Percentiles rank a stretch among this genome's conserved stretches.
phyloP scores from a whole-genome alignment of 1,140 invertebrate species.

The Brachionus paranguensis region DNA sequence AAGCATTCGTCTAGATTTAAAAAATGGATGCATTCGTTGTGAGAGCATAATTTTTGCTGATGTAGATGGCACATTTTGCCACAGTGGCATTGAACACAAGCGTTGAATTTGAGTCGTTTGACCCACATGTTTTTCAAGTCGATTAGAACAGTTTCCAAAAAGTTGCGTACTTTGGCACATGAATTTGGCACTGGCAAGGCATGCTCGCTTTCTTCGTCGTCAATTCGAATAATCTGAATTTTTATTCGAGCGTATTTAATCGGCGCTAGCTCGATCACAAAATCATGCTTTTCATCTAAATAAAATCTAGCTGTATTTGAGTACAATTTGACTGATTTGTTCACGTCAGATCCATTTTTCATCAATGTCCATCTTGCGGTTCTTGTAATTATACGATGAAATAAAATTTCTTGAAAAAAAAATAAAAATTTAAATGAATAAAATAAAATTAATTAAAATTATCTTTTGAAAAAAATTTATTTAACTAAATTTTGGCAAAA shows the following conservation, averaged over 20 bases:
- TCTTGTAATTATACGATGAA: constrained; percentile 49
- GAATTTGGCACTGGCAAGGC: constrained; percentile 42
- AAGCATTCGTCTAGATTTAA: constrained; percentile 57
- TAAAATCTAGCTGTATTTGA: constrained; percentile 46
- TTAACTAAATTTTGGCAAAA: too few species aligned
- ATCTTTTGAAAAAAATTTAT: too few species aligned
- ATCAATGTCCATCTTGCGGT: constrained; percentile 48
- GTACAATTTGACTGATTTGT: constrained; percentile 46
- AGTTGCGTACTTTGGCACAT: constrained; percentile 53
- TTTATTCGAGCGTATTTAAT: constrained; percentile 47
- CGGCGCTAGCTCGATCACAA: constrained; percentile 48
- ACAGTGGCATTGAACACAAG: constrained; percentile 54
- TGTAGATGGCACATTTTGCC: constrained; percentile 50
- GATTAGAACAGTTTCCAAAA: constrained; percentile 53
- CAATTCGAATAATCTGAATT: constrained; percentile 40
- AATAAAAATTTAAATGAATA: not conserved
- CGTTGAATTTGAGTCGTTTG: constrained; percentile 51
- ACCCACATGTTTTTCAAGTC: constrained; percentile 54
- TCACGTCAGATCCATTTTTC: constrained; percentile 42
- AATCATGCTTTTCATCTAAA: constrained; percentile 51
- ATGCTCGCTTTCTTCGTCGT: not conserved
- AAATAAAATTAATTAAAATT: not conserved
- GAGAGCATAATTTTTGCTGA: constrained; percentile 45
- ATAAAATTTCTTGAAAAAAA: constrained; percentile 46
- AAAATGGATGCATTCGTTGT: constrained; percentile 55